These are phyloP conservation scores for Eueides isabella DNA, from an alignment of 1,140 invertebrate genomes.

Conservation along the genomic window DNA sequence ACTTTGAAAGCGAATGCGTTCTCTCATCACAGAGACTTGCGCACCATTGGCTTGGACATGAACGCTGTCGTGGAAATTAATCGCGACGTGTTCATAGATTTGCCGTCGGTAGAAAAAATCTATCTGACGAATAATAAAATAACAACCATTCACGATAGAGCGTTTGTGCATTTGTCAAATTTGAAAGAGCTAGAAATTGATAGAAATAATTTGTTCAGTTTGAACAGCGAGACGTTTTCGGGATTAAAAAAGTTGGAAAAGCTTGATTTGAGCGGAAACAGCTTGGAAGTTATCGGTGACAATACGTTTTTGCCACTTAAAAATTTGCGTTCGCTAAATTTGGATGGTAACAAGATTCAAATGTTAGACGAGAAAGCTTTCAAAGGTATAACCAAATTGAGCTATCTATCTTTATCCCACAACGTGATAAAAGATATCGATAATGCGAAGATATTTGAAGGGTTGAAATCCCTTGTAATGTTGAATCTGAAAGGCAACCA, in stretches of 20 bases:
- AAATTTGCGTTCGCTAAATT: conserved; percentile 85
- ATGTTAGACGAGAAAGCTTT: conserved; percentile 88
- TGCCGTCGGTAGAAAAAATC: conserved; percentile 85
- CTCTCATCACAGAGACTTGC: conserved; percentile 84
- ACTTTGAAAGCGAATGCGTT: conserved; percentile 85
- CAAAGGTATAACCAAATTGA: conserved; percentile 85
- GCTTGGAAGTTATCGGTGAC: conserved; percentile 87
- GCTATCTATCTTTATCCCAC: conserved; percentile 86
- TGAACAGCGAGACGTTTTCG: conserved; percentile 87
- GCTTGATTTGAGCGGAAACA: conserved; percentile 86
- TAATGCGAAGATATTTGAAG: conserved; percentile 84
- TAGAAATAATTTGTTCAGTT: conserved; percentile 86
- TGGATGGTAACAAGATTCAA: conserved; percentile 87
- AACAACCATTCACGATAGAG: conserved; percentile 86
- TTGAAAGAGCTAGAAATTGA: conserved; percentile 87
- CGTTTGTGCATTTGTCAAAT: conserved; percentile 85
- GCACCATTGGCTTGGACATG: conserved; percentile 85
- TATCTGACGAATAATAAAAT: conserved; percentile 88
- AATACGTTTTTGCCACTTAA: conserved; percentile 88
- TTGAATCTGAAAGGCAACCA: conserved; percentile 88
- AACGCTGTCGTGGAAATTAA: conserved; percentile 88
- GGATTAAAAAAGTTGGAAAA: conserved; percentile 85
- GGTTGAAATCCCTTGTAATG: conserved; percentile 79
- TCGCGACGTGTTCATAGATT: conserved; percentile 86
- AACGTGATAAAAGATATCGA: conserved; percentile 87